These are phyloP conservation scores for Talpa occidentalis DNA, from an alignment of 2,113 vertebrate genomes.

Conservation along the genomic window DNA sequence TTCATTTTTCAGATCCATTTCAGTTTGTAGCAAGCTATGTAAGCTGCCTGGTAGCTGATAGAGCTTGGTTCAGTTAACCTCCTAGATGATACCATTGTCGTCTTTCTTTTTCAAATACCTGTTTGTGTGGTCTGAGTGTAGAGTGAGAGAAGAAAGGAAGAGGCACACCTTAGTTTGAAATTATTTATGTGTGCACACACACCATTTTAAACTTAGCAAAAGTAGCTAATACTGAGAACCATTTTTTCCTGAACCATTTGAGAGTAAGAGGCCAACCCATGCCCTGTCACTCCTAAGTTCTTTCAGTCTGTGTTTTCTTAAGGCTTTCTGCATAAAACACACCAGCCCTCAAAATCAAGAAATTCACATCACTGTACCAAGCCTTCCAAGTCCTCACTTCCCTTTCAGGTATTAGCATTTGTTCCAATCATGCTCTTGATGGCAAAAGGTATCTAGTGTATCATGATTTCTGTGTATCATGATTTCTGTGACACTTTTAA, in stretches of 20 bases:
- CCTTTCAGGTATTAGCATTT: neutral
- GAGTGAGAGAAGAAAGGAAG: neutral
- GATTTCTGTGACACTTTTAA: neutral
- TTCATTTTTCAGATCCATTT: neutral
- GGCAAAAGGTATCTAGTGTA: neutral
- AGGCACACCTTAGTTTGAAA: neutral
- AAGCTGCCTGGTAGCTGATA: neutral
- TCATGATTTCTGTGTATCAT: neutral
- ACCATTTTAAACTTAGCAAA: neutral
- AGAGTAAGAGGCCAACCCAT: neutral
- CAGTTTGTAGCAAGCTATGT: neutral
- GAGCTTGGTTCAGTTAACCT: neutral
- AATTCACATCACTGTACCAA: neutral
- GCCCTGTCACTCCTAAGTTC: neutral
- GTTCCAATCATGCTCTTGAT: neutral
- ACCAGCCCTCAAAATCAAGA: neutral
- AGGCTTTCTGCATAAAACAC: neutral
- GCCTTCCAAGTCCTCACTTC: neutral
- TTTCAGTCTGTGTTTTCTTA: slow-evolving; percentile 15
- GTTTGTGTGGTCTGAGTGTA: neutral
- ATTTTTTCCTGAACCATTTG: neutral
- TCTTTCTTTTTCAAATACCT: neutral
- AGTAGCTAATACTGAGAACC: neutral
- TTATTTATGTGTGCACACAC: neutral
- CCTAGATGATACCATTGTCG: neutral